These are phyloP conservation scores for Butastur rufipennis DNA, from an alignment of 2,113 vertebrate species.

Conservation along the genomic window DNA sequence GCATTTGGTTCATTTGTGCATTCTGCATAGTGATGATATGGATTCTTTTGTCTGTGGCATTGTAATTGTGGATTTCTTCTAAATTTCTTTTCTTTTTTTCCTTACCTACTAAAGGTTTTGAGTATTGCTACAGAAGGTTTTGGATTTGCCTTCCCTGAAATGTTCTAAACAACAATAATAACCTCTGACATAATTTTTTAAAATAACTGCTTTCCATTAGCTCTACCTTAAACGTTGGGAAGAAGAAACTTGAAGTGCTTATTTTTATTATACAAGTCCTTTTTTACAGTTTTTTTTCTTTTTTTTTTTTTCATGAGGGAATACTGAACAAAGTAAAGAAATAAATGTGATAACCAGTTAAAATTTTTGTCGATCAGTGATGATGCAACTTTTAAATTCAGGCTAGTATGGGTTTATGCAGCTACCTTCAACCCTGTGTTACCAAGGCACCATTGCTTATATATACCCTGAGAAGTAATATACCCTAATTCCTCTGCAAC, in stretches of 20 bases:
- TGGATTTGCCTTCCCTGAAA: not conserved
- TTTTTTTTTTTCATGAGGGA: not conserved
- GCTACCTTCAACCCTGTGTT: not conserved
- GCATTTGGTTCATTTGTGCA: constrained; percentile 58
- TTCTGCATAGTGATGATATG: constrained; percentile 43
- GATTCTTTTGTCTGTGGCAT: constrained; percentile 60
- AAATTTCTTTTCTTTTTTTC: constrained; percentile 45
- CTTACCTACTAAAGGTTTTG: constrained; percentile 14
- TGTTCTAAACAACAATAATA: not conserved
- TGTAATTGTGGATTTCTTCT: constrained; percentile 65
- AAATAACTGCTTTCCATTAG: constrained; percentile 6
- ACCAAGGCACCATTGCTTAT: not conserved
- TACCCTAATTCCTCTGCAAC: not conserved
- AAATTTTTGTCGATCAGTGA: not conserved
- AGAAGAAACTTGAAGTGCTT: constrained; percentile 21
- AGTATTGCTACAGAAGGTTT: constrained; percentile 14
- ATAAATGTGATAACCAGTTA: not conserved
- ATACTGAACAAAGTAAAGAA: not conserved
- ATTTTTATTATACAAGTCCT: not conserved
- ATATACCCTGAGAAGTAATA: not conserved
- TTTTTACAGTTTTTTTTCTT: not conserved
- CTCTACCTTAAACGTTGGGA: not conserved
- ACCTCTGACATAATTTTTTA: not conserved
- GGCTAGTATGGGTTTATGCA: not conserved
- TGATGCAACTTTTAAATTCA: not conserved